Evolutionary conservation across 2,888 invertebrate genomes (phyloP), one percentile per base, ranked within the genome.

Genomic region (Amitus sp.): DNA sequence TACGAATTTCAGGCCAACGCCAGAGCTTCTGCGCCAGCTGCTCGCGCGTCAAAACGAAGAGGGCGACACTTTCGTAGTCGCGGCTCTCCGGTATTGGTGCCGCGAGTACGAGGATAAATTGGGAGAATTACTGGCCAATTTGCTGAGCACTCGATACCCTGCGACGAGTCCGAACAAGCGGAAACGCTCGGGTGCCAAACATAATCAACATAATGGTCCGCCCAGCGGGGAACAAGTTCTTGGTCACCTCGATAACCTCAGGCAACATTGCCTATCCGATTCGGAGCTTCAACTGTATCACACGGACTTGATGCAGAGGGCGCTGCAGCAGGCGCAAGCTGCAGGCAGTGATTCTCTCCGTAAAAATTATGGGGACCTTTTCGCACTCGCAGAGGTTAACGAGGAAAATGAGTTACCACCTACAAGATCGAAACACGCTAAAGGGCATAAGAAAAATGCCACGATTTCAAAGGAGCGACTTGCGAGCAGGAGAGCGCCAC

Each of bases 21-120:
- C 91, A 65, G 95, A 95, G 76, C 87, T 96, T 67, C 84, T 98
- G 68, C 88, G 93, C 73, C 91, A 93, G 70, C 85, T 97, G 72
- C 89, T 97, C 73, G 90, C 90, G 68, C 87, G 93, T 64, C 87
- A 89, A 75, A 88, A 87, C 47, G 84, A 86, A 37, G 89, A 91
- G 57, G 87, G 88, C 45, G 97, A 97, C 83, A 88, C 90, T 63
- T 96, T 98, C 84, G 93, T 96, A 10, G 92, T 95, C 40, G 94
- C 97, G 2, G 90, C 95, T 33, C 84, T 98, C 67, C 92, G 95
- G 75, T 94, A 93, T 83, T 98, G 96, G 98, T 96, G 94, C 82
- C 92, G 94, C 74, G 93, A 95, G 74, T 90, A 91, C 76, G 94
- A 96, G 75, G 95, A 96, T 73, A 93, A 93, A 82, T 87, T 94